Conservation (phyloP, 2,888 invertebrate species). For the Thalpophila matura region DNA sequence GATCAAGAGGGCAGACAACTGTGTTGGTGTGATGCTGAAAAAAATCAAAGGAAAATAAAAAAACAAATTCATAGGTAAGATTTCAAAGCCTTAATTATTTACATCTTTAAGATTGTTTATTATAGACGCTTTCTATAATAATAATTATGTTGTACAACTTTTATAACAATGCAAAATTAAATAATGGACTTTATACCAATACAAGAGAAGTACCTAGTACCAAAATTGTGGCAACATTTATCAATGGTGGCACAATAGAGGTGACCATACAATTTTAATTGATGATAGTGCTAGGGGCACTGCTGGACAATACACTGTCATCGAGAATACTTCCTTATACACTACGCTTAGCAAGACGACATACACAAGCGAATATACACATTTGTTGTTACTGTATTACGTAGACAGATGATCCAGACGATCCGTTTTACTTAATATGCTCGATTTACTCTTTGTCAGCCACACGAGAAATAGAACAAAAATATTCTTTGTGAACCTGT, state of each 20-base stretch:
- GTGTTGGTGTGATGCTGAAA: conserved; percentile 23
- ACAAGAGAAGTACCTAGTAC: too few relatives aligned
- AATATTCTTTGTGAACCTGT: neutral
- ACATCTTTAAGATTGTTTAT: too few relatives aligned
- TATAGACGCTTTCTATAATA: too few relatives aligned
- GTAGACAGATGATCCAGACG: too few relatives aligned
- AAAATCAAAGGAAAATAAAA: conserved; percentile 1
- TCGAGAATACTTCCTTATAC: conserved; percentile 8
- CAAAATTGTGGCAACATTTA: too few relatives aligned
- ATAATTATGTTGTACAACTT: too few relatives aligned
- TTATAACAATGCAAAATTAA: too few relatives aligned
- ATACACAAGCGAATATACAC: conserved; percentile 7
- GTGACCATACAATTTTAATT: too few relatives aligned
- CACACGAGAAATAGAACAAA: neutral
- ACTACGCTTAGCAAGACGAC: conserved; percentile 20
- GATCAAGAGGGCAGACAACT: conserved; percentile 65
- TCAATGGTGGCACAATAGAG: too few relatives aligned
- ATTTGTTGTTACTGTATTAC: neutral
- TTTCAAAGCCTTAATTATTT: too few relatives aligned
- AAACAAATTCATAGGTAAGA: conserved; percentile 7
- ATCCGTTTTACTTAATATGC: neutral
- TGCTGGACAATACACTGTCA: conserved; percentile 1
- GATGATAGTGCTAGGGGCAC: too few relatives aligned
- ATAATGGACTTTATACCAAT: too few relatives aligned
- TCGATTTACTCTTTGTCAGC: neutral